Conservation (phyloP, 2,888 invertebrate species). For the Phyto melanocephala region DNA sequence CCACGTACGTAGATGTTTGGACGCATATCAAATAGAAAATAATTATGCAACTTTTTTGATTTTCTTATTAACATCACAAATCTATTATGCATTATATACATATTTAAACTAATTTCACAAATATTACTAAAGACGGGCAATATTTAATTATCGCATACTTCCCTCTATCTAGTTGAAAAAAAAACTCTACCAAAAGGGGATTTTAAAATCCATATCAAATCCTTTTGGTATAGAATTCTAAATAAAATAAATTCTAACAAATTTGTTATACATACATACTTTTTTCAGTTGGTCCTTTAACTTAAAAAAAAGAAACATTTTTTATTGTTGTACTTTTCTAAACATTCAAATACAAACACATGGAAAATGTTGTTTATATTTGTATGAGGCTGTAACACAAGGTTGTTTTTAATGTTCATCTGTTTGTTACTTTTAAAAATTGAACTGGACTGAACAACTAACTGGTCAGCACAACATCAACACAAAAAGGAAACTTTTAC, state of each 20-base stretch:
- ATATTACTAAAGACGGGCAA: too few relatives aligned
- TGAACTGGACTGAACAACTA: conserved; percentile 16
- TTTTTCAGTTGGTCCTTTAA: conserved; percentile 20
- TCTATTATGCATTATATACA: too few relatives aligned
- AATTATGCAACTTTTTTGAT: too few relatives aligned
- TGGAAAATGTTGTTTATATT: conserved; percentile 52
- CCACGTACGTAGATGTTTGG: too few relatives aligned
- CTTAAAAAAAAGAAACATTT: not conserved
- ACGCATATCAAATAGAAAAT: too few relatives aligned
- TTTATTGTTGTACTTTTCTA: conserved; percentile 53
- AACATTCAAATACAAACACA: conserved; percentile 35
- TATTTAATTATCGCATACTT: not conserved
- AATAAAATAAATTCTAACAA: conserved; percentile 60
- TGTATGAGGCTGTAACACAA: conserved; percentile 37
- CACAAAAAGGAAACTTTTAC: not conserved
- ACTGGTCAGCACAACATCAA: not conserved
- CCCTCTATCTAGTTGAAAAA: not conserved
- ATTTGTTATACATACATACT: conserved; percentile 31
- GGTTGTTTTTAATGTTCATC: conserved; percentile 42
- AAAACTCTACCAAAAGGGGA: not conserved
- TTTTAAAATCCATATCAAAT: conserved; percentile 53
- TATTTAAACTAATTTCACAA: too few relatives aligned
- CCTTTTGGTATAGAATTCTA: conserved; percentile 56
- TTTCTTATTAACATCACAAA: too few relatives aligned
- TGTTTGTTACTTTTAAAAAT: conserved; percentile 34